These are phyloP conservation scores for Dendrocopos noguchii DNA, from an alignment of 2,113 vertebrate species.

Conservation along the genomic window DNA sequence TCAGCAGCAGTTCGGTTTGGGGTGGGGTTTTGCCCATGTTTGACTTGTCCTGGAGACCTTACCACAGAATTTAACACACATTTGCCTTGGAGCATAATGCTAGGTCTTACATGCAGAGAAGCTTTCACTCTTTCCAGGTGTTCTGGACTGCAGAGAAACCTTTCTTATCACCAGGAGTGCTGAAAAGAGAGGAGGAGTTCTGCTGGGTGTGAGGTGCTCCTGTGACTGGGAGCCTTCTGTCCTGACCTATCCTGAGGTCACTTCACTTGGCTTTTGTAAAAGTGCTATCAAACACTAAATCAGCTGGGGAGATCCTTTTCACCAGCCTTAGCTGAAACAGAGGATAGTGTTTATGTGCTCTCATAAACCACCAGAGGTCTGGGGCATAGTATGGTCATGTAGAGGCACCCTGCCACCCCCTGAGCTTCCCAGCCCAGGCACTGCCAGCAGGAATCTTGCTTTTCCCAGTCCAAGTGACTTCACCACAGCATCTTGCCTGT, in stretches of 20 bases:
- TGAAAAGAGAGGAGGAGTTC: background rate
- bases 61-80: fast-evolving
- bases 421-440: background rate
- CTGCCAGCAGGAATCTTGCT: background rate
- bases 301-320: background rate
- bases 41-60: background rate
- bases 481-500: fast-evolving
- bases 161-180: background rate
- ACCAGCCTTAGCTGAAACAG: background rate
- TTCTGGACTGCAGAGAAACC: background rate
- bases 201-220: background rate
- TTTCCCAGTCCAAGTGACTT: background rate
- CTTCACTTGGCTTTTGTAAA: too few relatives aligned
- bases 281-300: background rate
- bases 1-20: background rate
- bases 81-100: background rate
- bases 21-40: too few relatives aligned
- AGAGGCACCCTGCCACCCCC: background rate
- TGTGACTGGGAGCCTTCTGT: background rate
- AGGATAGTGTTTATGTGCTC: background rate
- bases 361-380: background rate
- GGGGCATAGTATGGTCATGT: background rate
- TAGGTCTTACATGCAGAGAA: background rate
- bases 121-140: background rate
- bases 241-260: fast-evolving